phyloP scores from a whole-genome alignment of 2,888 invertebrate species.

The Notocelia uddmanniana region DNA sequence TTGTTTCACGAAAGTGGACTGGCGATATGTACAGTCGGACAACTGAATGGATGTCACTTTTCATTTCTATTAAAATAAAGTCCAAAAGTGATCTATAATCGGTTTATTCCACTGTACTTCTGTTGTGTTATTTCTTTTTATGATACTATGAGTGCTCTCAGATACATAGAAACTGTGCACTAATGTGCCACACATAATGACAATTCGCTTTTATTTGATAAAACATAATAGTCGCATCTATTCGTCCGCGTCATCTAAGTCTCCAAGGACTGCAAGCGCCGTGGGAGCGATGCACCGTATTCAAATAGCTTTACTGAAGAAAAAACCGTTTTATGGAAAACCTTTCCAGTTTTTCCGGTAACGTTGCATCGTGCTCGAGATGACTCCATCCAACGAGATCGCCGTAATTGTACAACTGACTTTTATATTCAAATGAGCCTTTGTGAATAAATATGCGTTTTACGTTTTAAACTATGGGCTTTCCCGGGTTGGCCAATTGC shows the following conservation, averaged over 20 bases:
- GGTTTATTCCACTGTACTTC: too few species aligned
- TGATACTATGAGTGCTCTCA: too few species aligned
- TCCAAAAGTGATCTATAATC: too few species aligned
- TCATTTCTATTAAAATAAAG: too few species aligned
- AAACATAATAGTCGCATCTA: slow-evolving; percentile 17
- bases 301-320: slow-evolving; percentile 67
- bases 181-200: too few species aligned
- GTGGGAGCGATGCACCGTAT: slow-evolving; percentile 76
- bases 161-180: too few species aligned
- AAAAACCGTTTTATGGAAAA: slow-evolving; percentile 68
- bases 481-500: slow-evolving; percentile 21
- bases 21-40: too few species aligned
- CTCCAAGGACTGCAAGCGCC: slow-evolving; percentile 52
- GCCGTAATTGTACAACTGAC: slow-evolving; percentile 65
- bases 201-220: background rate
- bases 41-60: too few species aligned
- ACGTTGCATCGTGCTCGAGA: slow-evolving; percentile 64
- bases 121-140: too few species aligned
- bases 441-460: slow-evolving; percentile 58
- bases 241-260: slow-evolving; percentile 9
- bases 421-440: slow-evolving; percentile 79
- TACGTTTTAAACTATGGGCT: slow-evolving; percentile 39
- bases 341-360: slow-evolving; percentile 83
- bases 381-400: slow-evolving; percentile 68
- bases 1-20: too few species aligned